Base-by-base conservation (phyloP, 2,797 vertebrate genomes). In the Spizella passerina region DNA sequence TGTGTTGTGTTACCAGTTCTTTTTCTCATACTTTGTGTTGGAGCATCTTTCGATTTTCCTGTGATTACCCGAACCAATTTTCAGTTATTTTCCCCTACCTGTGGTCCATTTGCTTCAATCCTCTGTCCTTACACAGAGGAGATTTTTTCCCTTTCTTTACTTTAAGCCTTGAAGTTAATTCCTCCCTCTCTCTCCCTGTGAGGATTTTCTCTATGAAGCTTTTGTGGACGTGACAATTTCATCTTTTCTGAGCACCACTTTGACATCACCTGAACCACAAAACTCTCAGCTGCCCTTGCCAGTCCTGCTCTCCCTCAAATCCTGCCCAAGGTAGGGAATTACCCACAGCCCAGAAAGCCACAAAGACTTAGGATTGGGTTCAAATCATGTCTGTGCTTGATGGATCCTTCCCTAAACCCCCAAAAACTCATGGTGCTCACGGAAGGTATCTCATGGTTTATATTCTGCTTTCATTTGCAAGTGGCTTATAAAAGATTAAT, bases 401-500 rank as follows among this genome's bases (percentile, higher is more conserved):
- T 46, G 47, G 39, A 65, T 71, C 14, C 64, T 68, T 63, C 71
- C 84, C 60, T 82, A 80, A 94, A 61, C 14, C 63, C 68, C 69
- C 5, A 5, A 10, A 56, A 60, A 29, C 9, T 66, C 63, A 41
- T 10, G 4, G 21, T 56, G 80, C 50, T 55, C 2, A 2, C 14
- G 5, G 56, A 60, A 65, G n/a, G 49, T 49, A 77, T 82, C 78
- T 93, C 68, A 34, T 0, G 1, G 60, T 95, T 96, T 82, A 17
- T 44, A 43, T 90, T 70, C 27, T 6, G 43, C 75, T 91, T 94
- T 87, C 71, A 47, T 96, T 90, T 87, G 64, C 88, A 90, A 96
- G 84, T 88, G 90, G 93, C 86, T 96, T 96, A 85, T 85, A 85
- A 90, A 85, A 93, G 93, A 94, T 96, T 97, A 97, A 96, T 96